A percentile compares a stretch with the other conserved stretches of the same genome.
These are phyloP conservation scores for Planiliza haematocheilus DNA, from an alignment of 2,113 vertebrate genomes.

Conservation along the genomic window DNA sequence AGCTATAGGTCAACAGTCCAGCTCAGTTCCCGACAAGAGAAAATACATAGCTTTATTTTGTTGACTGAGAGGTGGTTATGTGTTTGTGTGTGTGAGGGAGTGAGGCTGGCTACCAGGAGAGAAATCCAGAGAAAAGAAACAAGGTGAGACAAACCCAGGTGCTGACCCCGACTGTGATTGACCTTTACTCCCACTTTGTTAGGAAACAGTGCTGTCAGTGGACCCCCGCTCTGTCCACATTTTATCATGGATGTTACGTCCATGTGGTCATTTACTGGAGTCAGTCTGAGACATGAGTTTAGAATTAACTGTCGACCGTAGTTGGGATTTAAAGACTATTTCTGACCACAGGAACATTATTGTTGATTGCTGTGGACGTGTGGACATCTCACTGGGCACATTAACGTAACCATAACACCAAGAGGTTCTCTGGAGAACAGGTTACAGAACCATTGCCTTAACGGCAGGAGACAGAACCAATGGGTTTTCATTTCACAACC, in stretches of 20 bases:
- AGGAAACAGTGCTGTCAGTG: not conserved
- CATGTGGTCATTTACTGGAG: not conserved
- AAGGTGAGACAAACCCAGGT: conserved; percentile 24
- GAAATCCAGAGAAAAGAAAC: not conserved
- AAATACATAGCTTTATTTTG: conserved; percentile 57
- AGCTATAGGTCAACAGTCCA: conserved; percentile 66
- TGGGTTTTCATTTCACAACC: no score
- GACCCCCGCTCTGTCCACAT: not conserved
- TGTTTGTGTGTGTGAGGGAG: conserved; percentile 10
- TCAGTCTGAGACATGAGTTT: no score
- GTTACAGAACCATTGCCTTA: no score
- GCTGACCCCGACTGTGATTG: conserved; percentile 56
- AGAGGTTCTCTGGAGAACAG: no score
- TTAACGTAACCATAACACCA: no score
- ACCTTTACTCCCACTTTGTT: conserved; percentile 53
- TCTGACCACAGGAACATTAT: no score
- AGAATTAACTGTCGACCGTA: no score
- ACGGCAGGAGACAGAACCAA: no score
- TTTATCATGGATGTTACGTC: not conserved
- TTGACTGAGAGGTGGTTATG: conserved; percentile 40
- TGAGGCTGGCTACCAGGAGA: not conserved
- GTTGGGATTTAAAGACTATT: no score
- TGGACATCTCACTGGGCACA: no score
- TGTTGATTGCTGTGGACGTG: no score
- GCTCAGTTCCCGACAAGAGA: conserved; percentile 50